phyloP scores from a whole-genome alignment of 2,888 invertebrate genomes.

The Catocala sponsa region DNA sequence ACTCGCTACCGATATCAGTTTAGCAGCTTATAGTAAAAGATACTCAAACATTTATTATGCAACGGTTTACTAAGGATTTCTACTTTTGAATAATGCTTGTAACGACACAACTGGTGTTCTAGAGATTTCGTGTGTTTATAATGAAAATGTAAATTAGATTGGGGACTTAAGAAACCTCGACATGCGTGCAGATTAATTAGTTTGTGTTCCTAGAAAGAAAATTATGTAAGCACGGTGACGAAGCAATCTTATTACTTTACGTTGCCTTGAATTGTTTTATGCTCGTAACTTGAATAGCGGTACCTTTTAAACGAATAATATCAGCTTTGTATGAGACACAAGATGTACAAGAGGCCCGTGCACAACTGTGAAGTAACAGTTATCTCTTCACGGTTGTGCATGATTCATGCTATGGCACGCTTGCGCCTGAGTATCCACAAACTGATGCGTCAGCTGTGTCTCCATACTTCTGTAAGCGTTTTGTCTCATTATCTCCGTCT shows the following conservation, averaged over 20 bases:
- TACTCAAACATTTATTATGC: slow-evolving; percentile 11
- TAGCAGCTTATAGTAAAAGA: slow-evolving; percentile 6
- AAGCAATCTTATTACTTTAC: not conserved
- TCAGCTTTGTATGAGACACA: too few species aligned
- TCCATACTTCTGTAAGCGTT: too few species aligned
- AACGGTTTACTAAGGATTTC: slow-evolving; percentile 15
- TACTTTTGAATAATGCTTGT: slow-evolving; percentile 20
- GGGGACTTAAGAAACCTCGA: slow-evolving; percentile 11
- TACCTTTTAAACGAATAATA: too few species aligned
- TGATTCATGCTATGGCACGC: too few species aligned
- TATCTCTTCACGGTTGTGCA: too few species aligned
- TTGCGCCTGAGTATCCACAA: too few species aligned
- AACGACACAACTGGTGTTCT: slow-evolving; percentile 16
- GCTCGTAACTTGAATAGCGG: too few species aligned
- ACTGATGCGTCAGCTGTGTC: too few species aligned
- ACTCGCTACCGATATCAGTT: not conserved
- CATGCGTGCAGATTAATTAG: slow-evolving; percentile 14
- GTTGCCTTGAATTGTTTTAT: not conserved
- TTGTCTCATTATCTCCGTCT: too few species aligned
- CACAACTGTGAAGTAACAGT: too few species aligned
- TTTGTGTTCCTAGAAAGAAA: slow-evolving; percentile 7
- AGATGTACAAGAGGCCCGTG: too few species aligned
- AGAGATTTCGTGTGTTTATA: slow-evolving; percentile 14
- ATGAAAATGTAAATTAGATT: slow-evolving; percentile 16
- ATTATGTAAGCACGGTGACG: slow-evolving; percentile 1